These are phyloP conservation scores for Rhorus exstirpatorius DNA, from an alignment of 2,888 invertebrate species.

Conservation along the genomic window DNA sequence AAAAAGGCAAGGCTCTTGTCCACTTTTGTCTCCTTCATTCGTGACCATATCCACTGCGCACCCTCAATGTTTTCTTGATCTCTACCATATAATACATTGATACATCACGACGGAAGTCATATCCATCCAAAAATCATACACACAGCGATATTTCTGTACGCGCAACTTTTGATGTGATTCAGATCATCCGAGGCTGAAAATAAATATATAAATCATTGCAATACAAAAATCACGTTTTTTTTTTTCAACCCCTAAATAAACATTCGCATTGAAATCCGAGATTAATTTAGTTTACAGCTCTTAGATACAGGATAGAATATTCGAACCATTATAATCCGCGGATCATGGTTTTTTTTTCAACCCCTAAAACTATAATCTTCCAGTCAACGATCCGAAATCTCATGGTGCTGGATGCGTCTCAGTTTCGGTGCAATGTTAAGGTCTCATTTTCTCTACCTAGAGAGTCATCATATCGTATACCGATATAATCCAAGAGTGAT, in stretches of 20 bases:
- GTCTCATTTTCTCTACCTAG: not conserved
- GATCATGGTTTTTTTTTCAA: not conserved
- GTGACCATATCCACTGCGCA: constrained; percentile 21
- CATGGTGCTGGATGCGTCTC: not conserved
- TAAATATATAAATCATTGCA: constrained; percentile 9
- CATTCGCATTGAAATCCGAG: not conserved
- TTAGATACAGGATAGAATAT: not conserved
- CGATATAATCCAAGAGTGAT: constrained; percentile 85
- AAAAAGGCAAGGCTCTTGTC: constrained; percentile 77
- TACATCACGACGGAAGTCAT: constrained; percentile 17
- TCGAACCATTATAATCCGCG: not conserved
- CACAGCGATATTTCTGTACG: not conserved
- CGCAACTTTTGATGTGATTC: not conserved
- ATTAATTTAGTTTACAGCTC: not conserved
- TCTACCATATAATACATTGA: constrained; percentile 13
- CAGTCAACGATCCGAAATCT: constrained; percentile 6
- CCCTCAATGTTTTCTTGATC: constrained; percentile 54
- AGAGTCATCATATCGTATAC: constrained; percentile 65
- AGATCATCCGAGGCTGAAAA: constrained; percentile 55
- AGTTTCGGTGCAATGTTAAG: not conserved
- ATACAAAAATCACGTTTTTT: not conserved
- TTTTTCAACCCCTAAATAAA: not conserved
- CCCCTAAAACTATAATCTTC: constrained; percentile 19
- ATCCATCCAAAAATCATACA: constrained; percentile 7
- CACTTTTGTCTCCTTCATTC: constrained; percentile 52